Percentiles rank a stretch among this genome's conserved stretches.
phyloP scores from a whole-genome alignment of 2,888 invertebrate genomes.

The Zaprionus bogoriensis region DNA sequence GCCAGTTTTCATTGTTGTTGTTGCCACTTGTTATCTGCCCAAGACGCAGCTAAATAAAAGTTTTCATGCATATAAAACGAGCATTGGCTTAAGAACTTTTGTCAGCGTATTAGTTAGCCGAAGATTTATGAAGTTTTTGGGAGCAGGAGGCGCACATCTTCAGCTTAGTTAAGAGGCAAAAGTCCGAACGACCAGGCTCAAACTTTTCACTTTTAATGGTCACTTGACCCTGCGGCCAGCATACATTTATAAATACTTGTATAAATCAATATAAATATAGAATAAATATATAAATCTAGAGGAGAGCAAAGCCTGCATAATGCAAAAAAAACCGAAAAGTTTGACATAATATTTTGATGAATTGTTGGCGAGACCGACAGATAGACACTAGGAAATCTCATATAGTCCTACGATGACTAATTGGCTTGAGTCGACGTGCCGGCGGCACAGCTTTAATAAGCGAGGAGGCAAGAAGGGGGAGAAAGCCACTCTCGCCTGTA shows the following conservation, averaged over 20 bases:
- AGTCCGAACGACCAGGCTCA: slow-evolving; percentile 44
- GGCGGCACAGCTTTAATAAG: neutral
- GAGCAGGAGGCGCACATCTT: slow-evolving; percentile 43
- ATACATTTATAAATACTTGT: too few relatives aligned
- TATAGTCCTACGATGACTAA: slow-evolving; percentile 7
- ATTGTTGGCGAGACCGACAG: slow-evolving; percentile 52
- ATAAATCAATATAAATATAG: slow-evolving; percentile 42
- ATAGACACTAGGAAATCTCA: neutral
- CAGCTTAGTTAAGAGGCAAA: slow-evolving; percentile 37
- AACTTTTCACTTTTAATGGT: slow-evolving; percentile 77
- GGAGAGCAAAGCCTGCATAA: too few relatives aligned
- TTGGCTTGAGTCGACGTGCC: slow-evolving; percentile 5
- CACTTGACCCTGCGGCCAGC: slow-evolving; percentile 38
- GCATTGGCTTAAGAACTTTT: slow-evolving; percentile 68
- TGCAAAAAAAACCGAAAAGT: too few relatives aligned
- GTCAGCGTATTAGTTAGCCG: slow-evolving; percentile 63
- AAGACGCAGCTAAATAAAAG: slow-evolving; percentile 54
- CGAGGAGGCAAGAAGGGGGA: too few relatives aligned
- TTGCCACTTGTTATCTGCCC: slow-evolving; percentile 58
- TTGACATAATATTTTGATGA: slow-evolving; percentile 76
- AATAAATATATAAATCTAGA: slow-evolving; percentile 53
- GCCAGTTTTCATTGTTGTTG: slow-evolving; percentile 22
- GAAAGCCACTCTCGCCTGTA: neutral
- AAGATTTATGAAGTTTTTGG: slow-evolving; percentile 73
- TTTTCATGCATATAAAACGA: slow-evolving; percentile 66